phyloP scores from a whole-genome alignment of 2,113 vertebrate species.

The Emydura subglobosa region DNA sequence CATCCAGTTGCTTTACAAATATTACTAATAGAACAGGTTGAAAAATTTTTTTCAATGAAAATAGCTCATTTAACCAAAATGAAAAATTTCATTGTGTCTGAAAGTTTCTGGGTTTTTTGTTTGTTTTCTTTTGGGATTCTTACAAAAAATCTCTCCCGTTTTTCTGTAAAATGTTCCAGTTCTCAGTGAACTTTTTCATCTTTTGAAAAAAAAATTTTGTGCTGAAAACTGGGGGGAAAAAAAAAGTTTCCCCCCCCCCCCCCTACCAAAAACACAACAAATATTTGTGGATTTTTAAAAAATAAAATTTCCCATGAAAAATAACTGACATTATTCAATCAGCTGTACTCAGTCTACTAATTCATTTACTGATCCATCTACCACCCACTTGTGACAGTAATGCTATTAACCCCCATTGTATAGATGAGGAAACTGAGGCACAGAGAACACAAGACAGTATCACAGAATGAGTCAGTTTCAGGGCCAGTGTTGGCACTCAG shows the following conservation, averaged over 20 bases:
- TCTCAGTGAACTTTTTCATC: not conserved
- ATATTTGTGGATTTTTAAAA: not conserved
- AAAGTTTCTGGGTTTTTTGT: not conserved
- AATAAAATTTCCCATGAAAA: not conserved
- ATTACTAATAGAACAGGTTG: not conserved
- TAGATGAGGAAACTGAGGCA: not conserved
- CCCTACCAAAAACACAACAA: not conserved
- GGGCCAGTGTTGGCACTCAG: not conserved
- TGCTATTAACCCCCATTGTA: not conserved
- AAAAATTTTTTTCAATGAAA: not conserved
- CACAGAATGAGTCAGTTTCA: not conserved
- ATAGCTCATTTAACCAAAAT: accelerated
- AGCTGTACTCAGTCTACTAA: not conserved
- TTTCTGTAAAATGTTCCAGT: not conserved
- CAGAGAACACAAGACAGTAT: not conserved
- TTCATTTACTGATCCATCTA: not conserved
- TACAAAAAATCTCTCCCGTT: not conserved
- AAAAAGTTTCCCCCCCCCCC: no score
- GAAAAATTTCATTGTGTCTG: not conserved
- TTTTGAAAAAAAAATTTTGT: not conserved
- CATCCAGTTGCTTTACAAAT: not conserved
- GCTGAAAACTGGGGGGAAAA: not conserved
- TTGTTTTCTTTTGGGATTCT: not conserved
- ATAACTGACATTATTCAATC: not conserved
- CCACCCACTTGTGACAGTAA: not conserved